Percentiles rank a stretch among this genome's conserved stretches.
Evolutionary conservation across 2,113 vertebrate species (phyloP).

Genomic region (Dasyornis broadbenti): DNA sequence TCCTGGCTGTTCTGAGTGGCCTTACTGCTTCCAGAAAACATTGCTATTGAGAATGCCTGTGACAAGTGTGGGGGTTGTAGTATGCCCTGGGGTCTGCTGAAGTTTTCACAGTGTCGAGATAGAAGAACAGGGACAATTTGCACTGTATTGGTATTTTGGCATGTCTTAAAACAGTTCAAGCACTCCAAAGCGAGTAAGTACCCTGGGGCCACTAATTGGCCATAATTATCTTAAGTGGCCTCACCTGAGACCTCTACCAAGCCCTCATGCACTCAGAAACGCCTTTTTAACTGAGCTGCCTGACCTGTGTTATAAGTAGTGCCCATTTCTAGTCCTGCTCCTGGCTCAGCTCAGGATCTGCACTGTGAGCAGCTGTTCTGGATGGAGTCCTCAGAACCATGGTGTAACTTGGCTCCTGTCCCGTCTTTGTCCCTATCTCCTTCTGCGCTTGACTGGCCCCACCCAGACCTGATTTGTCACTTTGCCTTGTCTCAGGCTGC

Average conservation of each 20-base stretch:
- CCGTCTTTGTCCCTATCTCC: background rate
- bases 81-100: rapidly evolving
- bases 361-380: background rate
- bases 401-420: background rate
- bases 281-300: background rate
- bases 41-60: background rate
- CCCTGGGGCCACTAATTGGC: background rate
- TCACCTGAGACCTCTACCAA: background rate
- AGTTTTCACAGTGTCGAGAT: background rate
- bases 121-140: background rate
- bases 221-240: background rate
- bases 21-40: background rate
- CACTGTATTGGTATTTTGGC: background rate
- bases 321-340: background rate
- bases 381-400: background rate
- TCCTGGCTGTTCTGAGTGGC: background rate
- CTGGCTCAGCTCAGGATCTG: background rate
- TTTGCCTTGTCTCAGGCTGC: background rate
- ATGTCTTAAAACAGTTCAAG: background rate
- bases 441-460: background rate
- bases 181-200: background rate
- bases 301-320: background rate
- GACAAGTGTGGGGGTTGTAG: rapidly evolving
- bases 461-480: background rate
- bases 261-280: background rate